Evolutionary conservation across 2,113 vertebrate genomes (phyloP), one percentile per base, ranked within the genome.

Genomic region (Agapornis roseicollis): DNA sequence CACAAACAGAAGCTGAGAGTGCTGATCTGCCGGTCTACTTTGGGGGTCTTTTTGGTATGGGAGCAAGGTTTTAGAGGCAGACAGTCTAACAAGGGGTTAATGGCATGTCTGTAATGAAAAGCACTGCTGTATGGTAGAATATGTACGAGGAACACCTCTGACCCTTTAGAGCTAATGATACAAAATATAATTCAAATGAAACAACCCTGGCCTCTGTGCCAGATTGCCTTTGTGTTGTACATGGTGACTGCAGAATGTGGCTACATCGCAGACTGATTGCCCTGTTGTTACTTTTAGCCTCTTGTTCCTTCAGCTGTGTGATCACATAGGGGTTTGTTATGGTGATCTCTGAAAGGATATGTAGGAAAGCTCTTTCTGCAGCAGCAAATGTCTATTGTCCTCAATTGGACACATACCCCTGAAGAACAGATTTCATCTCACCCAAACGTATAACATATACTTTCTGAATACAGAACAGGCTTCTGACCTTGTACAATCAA

Each of bases 381-480:
- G 87, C 80, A 56, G 91, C 70, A 35, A 29, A 77, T 66, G 55
- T 73, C 88, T 77, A 41, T 96, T 94, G 93, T 91, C 68, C 93
- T 68, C 86, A 9, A 60, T 41, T 81, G 96, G 91, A 84, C 86
- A 71, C 56, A 17, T 74, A 53, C 53, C 41, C 1, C 1, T 24
- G 50, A 85, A 89, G 85, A 86, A 85, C 11, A 66, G 66, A 39
- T 70, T 80, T 80, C 87, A 77, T 95, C 78, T 88, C 81, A 13
- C 66, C 66, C 84, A 19, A 47, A 55, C 0, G 5, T 19, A 25
- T 28, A 27, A 8, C 41, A 1, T 80, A 69, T 66, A 13, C 55
- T 53, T 84, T 61, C 14, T 66, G 63, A 91, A 89, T 24, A 19
- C 52, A 46, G 91, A 89, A 66, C 55, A 49, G 78, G 60, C 81